Percentiles rank a stretch among this genome's conserved stretches.
phyloP scores from a whole-genome alignment of 2,113 vertebrate genomes.

The Oncorhynchus mykiss region DNA sequence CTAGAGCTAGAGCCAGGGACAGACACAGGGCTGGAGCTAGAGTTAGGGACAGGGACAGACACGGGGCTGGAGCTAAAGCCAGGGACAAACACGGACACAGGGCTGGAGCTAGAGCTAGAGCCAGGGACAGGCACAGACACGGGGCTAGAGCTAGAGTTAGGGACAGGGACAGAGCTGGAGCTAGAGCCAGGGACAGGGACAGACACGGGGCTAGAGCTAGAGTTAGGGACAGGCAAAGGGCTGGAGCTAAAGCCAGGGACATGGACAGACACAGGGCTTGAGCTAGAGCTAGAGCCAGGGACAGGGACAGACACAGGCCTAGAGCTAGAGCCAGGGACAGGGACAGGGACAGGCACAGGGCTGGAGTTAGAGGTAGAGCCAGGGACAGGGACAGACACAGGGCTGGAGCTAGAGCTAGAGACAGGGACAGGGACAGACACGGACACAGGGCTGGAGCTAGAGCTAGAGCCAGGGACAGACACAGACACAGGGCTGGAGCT shows the following conservation, averaged over 20 bases:
- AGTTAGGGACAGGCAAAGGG: neutral
- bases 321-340: neutral
- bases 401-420: no score
- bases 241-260: accelerated
- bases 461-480: neutral
- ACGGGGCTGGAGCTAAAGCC: no score
- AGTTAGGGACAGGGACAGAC: no score
- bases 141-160: no score
- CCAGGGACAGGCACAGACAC: neutral
- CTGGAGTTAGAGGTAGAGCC: neutral
- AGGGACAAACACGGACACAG: neutral
- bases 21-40: no score
- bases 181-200: no score
- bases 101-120: neutral
- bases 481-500: neutral
- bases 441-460: neutral
- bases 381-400: neutral
- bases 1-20: neutral
- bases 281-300: no score
- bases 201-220: neutral
- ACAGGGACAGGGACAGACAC: neutral
- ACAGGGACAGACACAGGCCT: neutral
- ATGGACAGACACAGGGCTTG: neutral
- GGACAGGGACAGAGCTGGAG: no score
- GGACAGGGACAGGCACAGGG: neutral